Conservation (phyloP, 2,888 invertebrate genomes). For the Ornithoptera priamus region DNA sequence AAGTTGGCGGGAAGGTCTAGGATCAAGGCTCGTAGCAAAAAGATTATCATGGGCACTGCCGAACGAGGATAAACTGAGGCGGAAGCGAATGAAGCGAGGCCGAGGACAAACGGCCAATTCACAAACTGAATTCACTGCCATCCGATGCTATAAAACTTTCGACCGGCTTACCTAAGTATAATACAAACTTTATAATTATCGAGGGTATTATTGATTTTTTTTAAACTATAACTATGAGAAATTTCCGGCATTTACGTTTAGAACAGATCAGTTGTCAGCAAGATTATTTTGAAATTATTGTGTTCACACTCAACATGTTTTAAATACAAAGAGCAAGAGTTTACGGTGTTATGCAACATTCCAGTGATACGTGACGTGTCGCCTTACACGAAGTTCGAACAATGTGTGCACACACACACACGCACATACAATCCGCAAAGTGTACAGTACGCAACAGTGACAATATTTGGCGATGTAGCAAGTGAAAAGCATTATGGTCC, state of each 20-base stretch:
- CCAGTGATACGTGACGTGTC: slow-evolving; percentile 48
- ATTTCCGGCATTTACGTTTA: slow-evolving; percentile 35
- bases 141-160: slow-evolving; percentile 53
- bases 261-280: slow-evolving; percentile 36
- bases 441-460: slow-evolving; percentile 43
- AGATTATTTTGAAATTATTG: slow-evolving; percentile 56
- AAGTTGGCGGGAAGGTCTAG: slow-evolving; percentile 65
- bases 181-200: not conserved
- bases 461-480: slow-evolving; percentile 62
- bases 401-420: slow-evolving; percentile 1
- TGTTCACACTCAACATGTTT: slow-evolving; percentile 58
- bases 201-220: not conserved
- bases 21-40: slow-evolving; percentile 71
- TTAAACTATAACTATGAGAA: not conserved
- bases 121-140: slow-evolving; percentile 60
- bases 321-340: slow-evolving; percentile 65
- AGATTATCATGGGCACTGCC: slow-evolving; percentile 71
- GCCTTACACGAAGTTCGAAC: slow-evolving; percentile 36
- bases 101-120: slow-evolving; percentile 75
- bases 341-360: slow-evolving; percentile 58
- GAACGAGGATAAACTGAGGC: slow-evolving; percentile 76
- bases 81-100: slow-evolving; percentile 73
- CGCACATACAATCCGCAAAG: slow-evolving; percentile 33
- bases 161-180: slow-evolving; percentile 22
- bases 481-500: slow-evolving; percentile 69